Evolutionary conservation across 1,140 invertebrate genomes (phyloP).

Genomic region (Musca vetustissima): DNA sequence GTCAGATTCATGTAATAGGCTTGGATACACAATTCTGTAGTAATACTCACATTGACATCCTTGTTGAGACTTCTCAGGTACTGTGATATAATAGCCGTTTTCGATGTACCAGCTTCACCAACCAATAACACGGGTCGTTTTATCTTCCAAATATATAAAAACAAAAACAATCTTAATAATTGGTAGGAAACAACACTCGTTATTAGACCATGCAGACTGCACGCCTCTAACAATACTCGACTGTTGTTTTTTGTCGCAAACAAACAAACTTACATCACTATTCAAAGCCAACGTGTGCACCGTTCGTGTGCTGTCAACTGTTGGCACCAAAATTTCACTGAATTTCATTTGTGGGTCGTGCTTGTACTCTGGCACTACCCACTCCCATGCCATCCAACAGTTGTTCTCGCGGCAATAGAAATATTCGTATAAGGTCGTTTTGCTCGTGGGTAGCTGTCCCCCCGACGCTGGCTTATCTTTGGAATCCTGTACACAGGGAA

Average conservation of each 20-base stretch:
- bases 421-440: conserved; percentile 78
- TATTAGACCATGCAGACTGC: neutral
- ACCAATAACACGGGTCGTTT: conserved; percentile 79
- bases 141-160: conserved; percentile 56
- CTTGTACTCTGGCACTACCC: conserved; percentile 72
- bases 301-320: conserved; percentile 78
- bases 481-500: conserved; percentile 68
- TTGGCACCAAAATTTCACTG: conserved; percentile 85
- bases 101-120: conserved; percentile 88
- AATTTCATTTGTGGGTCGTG: conserved; percentile 73
- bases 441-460: conserved; percentile 65
- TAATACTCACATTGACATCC: conserved; percentile 70
- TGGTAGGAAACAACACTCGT: too few relatives aligned
- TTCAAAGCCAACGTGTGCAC: conserved; percentile 78
- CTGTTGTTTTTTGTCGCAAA: too few relatives aligned
- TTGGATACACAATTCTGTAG: too few relatives aligned
- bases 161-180: too few relatives aligned
- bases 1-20: too few relatives aligned
- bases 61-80: conserved; percentile 73
- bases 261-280: conserved; percentile 64
- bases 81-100: conserved; percentile 83
- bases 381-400: conserved; percentile 84
- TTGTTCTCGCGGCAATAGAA: conserved; percentile 68
- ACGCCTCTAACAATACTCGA: too few relatives aligned
- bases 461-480: conserved; percentile 64